These are phyloP conservation scores for Pygoscelis antarcticus DNA, from an alignment of 2,113 vertebrate species.

Conservation along the genomic window DNA sequence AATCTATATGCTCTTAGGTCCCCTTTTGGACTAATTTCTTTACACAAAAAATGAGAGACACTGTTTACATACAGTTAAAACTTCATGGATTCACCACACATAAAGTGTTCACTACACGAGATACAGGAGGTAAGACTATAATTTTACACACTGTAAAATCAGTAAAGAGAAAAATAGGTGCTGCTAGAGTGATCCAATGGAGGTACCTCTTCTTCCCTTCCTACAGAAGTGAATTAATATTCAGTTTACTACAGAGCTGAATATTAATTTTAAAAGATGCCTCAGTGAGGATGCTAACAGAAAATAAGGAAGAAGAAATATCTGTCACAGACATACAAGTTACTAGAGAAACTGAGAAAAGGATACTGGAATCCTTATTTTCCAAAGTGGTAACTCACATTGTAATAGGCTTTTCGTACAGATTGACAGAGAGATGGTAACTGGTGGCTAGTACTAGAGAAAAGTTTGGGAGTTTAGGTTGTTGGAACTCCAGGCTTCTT, in stretches of 20 bases:
- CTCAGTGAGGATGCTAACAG: not conserved
- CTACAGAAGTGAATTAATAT: not conserved
- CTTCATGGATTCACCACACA: not conserved
- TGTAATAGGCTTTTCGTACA: not conserved
- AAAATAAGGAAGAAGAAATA: not conserved
- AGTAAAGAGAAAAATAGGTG: not conserved
- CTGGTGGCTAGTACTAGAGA: not conserved
- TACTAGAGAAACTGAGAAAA: not conserved
- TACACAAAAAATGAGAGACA: not conserved
- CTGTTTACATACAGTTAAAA: not conserved
- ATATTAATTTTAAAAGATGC: not conserved
- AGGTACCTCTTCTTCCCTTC: not conserved
- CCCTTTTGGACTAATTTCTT: not conserved
- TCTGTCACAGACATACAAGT: not conserved
- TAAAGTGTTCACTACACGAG: not conserved
- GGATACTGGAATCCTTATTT: not conserved
- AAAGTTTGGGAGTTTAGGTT: not conserved
- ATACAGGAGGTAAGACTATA: not conserved
- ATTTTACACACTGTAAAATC: not conserved
- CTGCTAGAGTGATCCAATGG: not conserved
- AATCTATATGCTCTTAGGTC: accelerated
- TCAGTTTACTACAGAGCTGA: not conserved
- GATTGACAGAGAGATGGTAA: not conserved
- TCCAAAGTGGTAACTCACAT: not conserved
- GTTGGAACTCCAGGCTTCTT: not conserved